Evolutionary conservation across 2,888 invertebrate genomes (phyloP).

Genomic region (Tipula lateralis): DNA sequence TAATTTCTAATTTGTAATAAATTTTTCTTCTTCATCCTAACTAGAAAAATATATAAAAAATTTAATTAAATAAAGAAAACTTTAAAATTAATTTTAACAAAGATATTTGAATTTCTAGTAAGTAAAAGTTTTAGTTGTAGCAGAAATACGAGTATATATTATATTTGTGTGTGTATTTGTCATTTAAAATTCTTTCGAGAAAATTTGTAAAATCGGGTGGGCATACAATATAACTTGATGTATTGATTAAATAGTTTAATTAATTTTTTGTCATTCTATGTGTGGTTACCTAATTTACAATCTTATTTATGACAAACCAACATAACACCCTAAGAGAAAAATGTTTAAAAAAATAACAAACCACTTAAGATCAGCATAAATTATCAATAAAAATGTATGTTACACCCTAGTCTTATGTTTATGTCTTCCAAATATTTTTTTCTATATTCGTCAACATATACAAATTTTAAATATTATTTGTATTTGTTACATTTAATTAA

Average conservation of each 20-base stretch:
- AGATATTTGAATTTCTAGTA: background rate
- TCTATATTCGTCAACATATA: background rate
- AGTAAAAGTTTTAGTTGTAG: background rate
- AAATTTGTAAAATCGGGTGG: background rate
- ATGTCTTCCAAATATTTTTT: background rate
- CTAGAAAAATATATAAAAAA: background rate
- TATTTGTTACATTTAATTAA: conserved; percentile 20
- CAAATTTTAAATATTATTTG: conserved; percentile 7
- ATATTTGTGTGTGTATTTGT: background rate
- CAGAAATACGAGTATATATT: background rate
- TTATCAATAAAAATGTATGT: background rate
- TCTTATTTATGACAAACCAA: background rate
- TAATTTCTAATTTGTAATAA: too few species aligned
- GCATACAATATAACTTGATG: background rate
- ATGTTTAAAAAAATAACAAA: background rate
- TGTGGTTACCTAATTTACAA: background rate
- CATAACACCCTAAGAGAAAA: background rate
- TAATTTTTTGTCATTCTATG: background rate
- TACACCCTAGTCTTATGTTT: background rate
- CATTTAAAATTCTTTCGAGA: background rate
- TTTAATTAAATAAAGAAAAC: background rate
- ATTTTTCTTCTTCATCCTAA: background rate
- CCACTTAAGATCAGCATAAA: background rate
- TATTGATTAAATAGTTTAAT: background rate
- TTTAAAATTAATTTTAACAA: background rate